Conservation (phyloP, 2,888 invertebrate genomes). For the Vannuccia rotundouncinata region DNA sequence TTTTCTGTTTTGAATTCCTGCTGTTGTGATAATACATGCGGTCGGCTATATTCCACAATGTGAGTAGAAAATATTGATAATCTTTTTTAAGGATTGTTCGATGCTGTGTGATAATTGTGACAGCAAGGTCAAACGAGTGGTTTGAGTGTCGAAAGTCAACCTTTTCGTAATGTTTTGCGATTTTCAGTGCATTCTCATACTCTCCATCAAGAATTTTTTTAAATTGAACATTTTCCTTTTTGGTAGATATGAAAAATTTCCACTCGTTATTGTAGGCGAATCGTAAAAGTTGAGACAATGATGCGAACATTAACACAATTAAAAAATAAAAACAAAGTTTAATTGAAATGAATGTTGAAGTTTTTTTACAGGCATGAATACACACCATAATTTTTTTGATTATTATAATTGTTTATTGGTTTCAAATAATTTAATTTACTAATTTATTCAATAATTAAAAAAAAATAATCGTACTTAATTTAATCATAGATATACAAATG, state of each 20-base stretch:
- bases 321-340: too few species aligned
- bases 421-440: too few species aligned
- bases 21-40: not conserved
- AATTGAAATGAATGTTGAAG: too few species aligned
- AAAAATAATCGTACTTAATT: too few species aligned
- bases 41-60: not conserved
- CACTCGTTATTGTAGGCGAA: not conserved
- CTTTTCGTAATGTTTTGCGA: not conserved
- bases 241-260: not conserved
- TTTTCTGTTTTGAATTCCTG: not conserved
- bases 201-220: not conserved
- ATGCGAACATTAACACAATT: too few species aligned
- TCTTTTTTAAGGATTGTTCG: not conserved
- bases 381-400: too few species aligned
- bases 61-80: not conserved
- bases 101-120: not conserved
- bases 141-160: not conserved
- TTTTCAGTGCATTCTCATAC: not conserved
- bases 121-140: not conserved
- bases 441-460: too few species aligned
- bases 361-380: too few species aligned
- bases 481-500: too few species aligned
- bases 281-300: too few species aligned
- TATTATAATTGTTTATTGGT: too few species aligned
- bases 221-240: not conserved